phyloP scores from a whole-genome alignment of 2,113 vertebrate genomes.

The Elephas maximus region DNA sequence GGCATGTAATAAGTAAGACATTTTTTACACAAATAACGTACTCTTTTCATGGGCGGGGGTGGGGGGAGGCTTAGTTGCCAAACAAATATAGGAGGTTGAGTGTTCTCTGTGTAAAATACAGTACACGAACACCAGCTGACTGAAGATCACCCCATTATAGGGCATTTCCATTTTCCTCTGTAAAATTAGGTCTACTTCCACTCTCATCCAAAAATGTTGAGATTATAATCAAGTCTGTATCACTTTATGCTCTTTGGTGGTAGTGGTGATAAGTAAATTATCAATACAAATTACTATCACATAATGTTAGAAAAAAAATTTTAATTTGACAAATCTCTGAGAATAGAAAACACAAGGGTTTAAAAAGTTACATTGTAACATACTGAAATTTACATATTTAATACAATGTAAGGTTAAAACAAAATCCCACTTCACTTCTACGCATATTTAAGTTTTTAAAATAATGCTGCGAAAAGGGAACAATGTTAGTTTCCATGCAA shows the following conservation, averaged over 20 bases:
- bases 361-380: not conserved
- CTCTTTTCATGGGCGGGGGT: no score
- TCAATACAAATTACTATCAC: not conserved
- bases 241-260: not conserved
- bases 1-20: not conserved
- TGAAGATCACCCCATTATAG: not conserved
- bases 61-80: no score
- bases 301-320: not conserved
- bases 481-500: constrained; percentile 51
- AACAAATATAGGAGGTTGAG: no score
- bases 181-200: not conserved
- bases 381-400: constrained; percentile 18
- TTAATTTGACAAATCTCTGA: not conserved
- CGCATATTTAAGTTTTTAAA: not conserved
- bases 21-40: no score
- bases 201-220: not conserved
- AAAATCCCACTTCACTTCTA: constrained; percentile 8
- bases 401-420: not conserved
- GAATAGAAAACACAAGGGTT: not conserved
- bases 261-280: not conserved
- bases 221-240: not conserved
- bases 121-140: not conserved
- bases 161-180: not conserved
- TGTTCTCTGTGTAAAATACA: no score
- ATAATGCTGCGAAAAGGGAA: not conserved